Evolutionary conservation across 2,113 vertebrate species (phyloP), one percentile per base, ranked within the genome.

Genomic region (Toxotes jaculatrix): DNA sequence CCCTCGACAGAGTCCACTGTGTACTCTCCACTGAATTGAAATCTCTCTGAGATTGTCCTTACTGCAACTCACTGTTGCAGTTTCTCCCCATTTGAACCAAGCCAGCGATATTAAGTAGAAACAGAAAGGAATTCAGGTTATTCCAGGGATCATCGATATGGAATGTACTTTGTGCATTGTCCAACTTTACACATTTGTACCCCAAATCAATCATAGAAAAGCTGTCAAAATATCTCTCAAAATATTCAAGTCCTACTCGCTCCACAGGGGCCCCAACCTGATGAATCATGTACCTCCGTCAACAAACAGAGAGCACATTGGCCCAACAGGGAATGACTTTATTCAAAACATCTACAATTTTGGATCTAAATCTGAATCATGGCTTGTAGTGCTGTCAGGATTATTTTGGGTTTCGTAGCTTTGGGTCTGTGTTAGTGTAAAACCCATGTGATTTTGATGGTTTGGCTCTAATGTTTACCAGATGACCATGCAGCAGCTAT

Each of bases 391-490:
- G 53, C 47, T 76, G 69, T 88, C 77, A 68, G 72, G 70, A 45
- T 74, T 67, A 34, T 85, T 77, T 69, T 13, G 21, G 53, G 66
- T 82, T 81, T 76, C 59, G 1, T 43, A 80, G 59, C 32, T 75
- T 69, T 62, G 47, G 16, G 10, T 74, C 63, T 84, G 66, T 82
- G 70, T 87, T 66, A 68, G 77, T 7, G 1, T 61, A 12, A 47
- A 88, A 74, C 63, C 71, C 86, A 79, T 86, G 83, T 84, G 83
- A 87, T 83, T 79, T 83, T 67, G 72, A 83, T 89, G 84, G 69
- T 90, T 91, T 60, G 76, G 67, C 59, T 83, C 61, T 94, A 94
- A 95, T 92, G 83, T 87, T 55, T 90, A 89, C 89, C 94, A 95
- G 93, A 94, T 94, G 94, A 93, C 60, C 88, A 77, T 38, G 85